These are phyloP conservation scores for Hippopotamus amphibius DNA, from an alignment of 2,113 vertebrate genomes.

Conservation along the genomic window DNA sequence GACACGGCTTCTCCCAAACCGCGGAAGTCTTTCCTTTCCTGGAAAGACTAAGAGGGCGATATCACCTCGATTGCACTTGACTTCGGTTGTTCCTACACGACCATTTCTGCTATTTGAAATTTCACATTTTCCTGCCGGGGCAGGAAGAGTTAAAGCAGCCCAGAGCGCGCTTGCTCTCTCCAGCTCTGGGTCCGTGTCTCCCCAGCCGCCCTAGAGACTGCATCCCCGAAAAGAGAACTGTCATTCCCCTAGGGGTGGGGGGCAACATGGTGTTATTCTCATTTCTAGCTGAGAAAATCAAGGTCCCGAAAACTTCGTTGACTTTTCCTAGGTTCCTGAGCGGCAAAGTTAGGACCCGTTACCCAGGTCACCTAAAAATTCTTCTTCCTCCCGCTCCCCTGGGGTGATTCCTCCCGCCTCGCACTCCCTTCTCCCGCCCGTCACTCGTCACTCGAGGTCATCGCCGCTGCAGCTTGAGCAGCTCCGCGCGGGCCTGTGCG, in stretches of 20 bases:
- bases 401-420: background rate
- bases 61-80: background rate
- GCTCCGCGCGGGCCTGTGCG: background rate
- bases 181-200: background rate
- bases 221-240: background rate
- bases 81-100: background rate
- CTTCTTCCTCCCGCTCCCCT: background rate
- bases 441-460: background rate
- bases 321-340: background rate
- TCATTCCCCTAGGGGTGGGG: background rate
- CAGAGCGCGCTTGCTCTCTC: background rate
- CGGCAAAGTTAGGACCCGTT: background rate
- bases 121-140: background rate
- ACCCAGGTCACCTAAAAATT: background rate
- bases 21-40: background rate
- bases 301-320: background rate
- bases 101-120: background rate
- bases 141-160: background rate
- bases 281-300: background rate
- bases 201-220: background rate
- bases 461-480: background rate
- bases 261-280: background rate
- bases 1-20: background rate
- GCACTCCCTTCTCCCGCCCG: background rate
- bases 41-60: background rate